Evolutionary conservation across 2,113 vertebrate genomes (phyloP).

Genomic region (Pontoporia blainvillei): DNA sequence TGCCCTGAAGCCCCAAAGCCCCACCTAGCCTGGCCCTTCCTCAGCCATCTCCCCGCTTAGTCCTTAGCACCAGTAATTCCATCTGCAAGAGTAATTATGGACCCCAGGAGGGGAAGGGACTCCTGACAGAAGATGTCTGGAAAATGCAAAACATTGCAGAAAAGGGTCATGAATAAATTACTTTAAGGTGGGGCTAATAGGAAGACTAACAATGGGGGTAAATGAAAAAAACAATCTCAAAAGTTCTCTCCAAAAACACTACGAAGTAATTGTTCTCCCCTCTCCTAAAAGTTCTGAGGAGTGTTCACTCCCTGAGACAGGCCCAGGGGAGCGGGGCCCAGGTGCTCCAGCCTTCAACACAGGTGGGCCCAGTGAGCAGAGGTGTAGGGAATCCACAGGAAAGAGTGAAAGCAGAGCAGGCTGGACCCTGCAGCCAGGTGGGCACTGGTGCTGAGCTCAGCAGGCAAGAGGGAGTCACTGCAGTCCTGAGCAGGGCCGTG

Average conservation of each 20-base stretch:
- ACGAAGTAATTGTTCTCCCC: neutral
- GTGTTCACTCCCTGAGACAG: conserved; percentile 46
- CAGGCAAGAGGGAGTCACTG: neutral
- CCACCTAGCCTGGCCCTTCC: conserved; percentile 72
- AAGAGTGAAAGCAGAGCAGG: neutral
- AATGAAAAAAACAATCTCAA: conserved; percentile 28
- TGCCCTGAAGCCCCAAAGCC: no score
- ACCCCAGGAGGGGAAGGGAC: conserved; percentile 81
- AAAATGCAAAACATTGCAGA: conserved; percentile 66
- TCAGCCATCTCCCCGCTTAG: conserved; percentile 48
- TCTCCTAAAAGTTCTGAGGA: neutral
- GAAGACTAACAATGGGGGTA: neutral
- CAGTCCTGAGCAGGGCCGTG: neutral
- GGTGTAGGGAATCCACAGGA: neutral
- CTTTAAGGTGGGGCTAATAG: conserved; percentile 34
- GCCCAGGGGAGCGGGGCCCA: conserved; percentile 54
- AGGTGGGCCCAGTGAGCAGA: neutral
- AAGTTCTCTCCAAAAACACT: neutral
- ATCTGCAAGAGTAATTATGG: conserved; percentile 89
- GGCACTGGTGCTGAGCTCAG: neutral
- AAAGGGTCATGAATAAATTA: conserved; percentile 77
- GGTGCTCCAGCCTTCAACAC: neutral
- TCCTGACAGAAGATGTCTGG: conserved; percentile 73
- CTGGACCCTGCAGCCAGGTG: neutral
- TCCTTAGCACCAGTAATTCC: conserved; percentile 74